A percentile compares a stretch with the other conserved stretches of the same genome.
These are phyloP conservation scores for Takifugu rubripes DNA, from an alignment of 2,797 vertebrate species.

Conservation along the genomic window DNA sequence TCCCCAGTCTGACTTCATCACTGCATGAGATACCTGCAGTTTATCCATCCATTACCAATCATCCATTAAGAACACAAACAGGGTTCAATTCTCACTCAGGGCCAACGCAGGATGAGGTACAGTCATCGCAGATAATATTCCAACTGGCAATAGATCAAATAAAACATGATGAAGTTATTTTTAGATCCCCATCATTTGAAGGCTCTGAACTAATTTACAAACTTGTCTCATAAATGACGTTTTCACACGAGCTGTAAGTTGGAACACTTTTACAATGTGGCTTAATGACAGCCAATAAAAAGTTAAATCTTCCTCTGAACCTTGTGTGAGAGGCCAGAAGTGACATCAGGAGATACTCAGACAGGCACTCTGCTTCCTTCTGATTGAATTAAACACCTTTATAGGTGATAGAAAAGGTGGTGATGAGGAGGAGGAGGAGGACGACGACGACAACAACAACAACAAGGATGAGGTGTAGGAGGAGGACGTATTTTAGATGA, in stretches of 20 bases:
- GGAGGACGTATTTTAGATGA: constrained; percentile 90
- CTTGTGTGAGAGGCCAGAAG: constrained; percentile 73
- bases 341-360: constrained; percentile 88
- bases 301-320: constrained; percentile 4
- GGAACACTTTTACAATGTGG: not conserved
- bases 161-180: too few species aligned
- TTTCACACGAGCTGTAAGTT: not conserved
- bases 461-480: constrained; percentile 35
- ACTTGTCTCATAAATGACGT: not conserved
- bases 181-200: too few species aligned
- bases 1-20: too few species aligned
- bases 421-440: constrained; percentile 67
- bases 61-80: too few species aligned
- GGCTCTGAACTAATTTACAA: not conserved
- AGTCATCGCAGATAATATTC: too few species aligned
- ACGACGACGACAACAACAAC: too few species aligned
- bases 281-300: not conserved
- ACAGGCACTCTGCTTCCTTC: constrained; percentile 93
- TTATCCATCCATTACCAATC: too few species aligned
- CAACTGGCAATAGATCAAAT: too few species aligned
- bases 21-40: too few species aligned
- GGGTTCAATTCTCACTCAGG: too few species aligned
- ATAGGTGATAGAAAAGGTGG: constrained; percentile 90
- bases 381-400: constrained; percentile 99
- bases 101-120: too few species aligned